phyloP scores from a whole-genome alignment of 2,113 vertebrate species.

The Blennius ocellaris region DNA sequence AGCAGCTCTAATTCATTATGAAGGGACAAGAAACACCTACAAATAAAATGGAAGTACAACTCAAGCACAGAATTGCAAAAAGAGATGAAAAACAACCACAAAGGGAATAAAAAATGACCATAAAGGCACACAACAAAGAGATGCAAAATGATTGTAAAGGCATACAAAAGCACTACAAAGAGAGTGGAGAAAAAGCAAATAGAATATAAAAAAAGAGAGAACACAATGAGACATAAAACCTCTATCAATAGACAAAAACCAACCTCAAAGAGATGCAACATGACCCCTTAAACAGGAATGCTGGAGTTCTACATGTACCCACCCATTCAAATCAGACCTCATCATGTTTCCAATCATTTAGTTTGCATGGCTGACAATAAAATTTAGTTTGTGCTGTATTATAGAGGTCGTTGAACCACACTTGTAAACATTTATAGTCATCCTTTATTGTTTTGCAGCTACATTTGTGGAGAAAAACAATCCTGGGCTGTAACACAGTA shows the following conservation, averaged over 20 bases:
- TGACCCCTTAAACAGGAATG: neutral
- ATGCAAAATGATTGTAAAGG: neutral
- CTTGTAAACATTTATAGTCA: slow-evolving; percentile 1
- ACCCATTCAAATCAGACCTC: neutral
- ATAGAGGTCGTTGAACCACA: neutral
- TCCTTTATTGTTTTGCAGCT: neutral
- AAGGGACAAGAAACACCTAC: too few species aligned
- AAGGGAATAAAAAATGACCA: neutral
- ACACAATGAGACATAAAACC: too few species aligned
- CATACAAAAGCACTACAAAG: neutral
- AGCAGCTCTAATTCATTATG: too few species aligned
- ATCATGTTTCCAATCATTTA: neutral
- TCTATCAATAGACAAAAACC: neutral
- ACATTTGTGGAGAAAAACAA: neutral
- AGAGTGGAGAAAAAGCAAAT: neutral
- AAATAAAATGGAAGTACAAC: too few species aligned
- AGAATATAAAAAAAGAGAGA: neutral
- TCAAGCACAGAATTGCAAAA: neutral
- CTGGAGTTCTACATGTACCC: neutral
- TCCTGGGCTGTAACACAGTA: neutral
- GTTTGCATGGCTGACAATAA: neutral
- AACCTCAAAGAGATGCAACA: neutral
- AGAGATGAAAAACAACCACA: neutral
- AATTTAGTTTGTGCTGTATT: neutral
- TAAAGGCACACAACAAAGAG: neutral